Conservation (phyloP, 2,113 vertebrate genomes). For the Isichthys henryi region DNA sequence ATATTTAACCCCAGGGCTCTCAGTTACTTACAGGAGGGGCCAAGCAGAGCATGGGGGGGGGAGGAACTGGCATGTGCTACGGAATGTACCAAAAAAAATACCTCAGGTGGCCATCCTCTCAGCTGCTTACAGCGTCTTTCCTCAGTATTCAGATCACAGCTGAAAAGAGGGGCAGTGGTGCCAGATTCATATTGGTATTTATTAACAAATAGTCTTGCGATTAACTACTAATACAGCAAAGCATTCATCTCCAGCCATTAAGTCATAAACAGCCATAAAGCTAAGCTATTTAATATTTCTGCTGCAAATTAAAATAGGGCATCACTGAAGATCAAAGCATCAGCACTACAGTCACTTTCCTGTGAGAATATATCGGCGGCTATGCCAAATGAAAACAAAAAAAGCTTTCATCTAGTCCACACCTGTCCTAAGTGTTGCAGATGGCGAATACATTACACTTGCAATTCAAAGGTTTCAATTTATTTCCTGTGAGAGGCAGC, state of each 20-base stretch:
- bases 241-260: neutral
- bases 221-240: neutral
- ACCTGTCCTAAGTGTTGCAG: neutral
- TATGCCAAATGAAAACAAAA: neutral
- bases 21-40: conserved; percentile 9
- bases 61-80: neutral
- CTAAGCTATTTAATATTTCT: neutral
- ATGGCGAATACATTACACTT: neutral
- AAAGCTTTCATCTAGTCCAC: neutral
- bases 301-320: neutral
- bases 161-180: neutral
- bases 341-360: neutral
- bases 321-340: neutral
- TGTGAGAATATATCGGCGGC: neutral
- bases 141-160: neutral
- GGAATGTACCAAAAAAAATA: neutral
- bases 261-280: neutral
- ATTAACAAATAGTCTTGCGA: neutral
- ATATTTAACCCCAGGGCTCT: conserved; percentile 17
- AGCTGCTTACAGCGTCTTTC: neutral
- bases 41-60: neutral
- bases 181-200: neutral
- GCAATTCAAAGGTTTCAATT: neutral
- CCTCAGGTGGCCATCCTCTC: neutral
- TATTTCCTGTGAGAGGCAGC: neutral